These are phyloP conservation scores for Holacanthella duospinosa DNA, from an alignment of 2,888 invertebrate species.

Conservation along the genomic window DNA sequence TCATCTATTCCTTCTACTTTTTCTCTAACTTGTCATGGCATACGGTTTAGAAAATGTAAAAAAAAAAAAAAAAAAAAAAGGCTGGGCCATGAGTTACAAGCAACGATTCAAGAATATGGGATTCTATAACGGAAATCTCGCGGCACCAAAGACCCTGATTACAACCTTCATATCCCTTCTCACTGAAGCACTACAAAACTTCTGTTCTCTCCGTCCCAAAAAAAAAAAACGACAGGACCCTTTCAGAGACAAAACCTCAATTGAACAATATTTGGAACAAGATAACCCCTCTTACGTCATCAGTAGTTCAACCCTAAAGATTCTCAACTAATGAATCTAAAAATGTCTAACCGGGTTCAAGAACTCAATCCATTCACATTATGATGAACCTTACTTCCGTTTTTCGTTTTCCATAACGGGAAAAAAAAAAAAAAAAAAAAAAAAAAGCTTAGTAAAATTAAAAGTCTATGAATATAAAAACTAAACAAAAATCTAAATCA, in stretches of 20 bases:
- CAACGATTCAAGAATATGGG: neutral
- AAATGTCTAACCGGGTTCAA: neutral
- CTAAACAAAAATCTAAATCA: too few relatives aligned
- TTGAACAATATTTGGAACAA: neutral
- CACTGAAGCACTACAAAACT: neutral
- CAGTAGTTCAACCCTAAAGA: neutral
- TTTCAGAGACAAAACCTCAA: conserved; percentile 1
- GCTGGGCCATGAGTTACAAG: neutral
- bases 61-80: neutral
- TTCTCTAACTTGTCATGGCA: neutral
- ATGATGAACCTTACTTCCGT: neutral
- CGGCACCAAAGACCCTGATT: neutral
- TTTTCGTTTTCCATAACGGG: neutral
- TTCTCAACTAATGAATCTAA: neutral
- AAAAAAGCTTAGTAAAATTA: too few relatives aligned
- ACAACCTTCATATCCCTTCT: neutral
- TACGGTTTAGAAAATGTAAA: neutral
- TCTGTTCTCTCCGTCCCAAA: neutral
- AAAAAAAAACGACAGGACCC: neutral
- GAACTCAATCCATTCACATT: conserved; percentile 3
- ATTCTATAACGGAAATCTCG: neutral
- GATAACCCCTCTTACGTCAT: neutral
- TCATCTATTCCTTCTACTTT: neutral
- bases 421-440: neutral
- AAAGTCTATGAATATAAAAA: too few relatives aligned